phyloP scores from a whole-genome alignment of 2,888 invertebrate species.

The Aspidiotus destructor region DNA sequence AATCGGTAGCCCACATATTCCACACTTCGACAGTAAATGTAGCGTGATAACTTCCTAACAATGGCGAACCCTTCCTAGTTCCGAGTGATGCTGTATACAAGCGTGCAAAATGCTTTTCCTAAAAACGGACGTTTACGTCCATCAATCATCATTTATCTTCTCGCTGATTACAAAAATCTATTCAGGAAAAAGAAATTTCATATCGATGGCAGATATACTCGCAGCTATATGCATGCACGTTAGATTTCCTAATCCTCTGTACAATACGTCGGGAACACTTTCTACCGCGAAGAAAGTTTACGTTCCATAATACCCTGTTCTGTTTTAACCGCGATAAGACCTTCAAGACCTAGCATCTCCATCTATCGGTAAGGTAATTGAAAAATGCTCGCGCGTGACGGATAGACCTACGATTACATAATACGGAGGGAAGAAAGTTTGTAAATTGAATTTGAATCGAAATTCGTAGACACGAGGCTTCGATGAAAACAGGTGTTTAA shows the following conservation, averaged over 20 bases:
- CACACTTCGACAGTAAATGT: not conserved
- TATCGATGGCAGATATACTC: constrained; percentile 6
- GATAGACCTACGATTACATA: not conserved
- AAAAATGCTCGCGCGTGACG: not conserved
- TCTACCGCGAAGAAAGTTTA: not conserved
- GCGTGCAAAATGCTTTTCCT: not conserved
- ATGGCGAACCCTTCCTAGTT: not conserved
- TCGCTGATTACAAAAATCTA: constrained; percentile 20
- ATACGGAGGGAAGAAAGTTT: not conserved
- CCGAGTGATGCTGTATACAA: not conserved
- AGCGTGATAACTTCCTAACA: not conserved
- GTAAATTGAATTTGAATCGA: not conserved
- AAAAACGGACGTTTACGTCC: not conserved
- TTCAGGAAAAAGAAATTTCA: not conserved
- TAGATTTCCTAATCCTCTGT: not conserved
- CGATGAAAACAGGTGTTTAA: too few species aligned
- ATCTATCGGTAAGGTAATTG: not conserved
- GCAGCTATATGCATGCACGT: not conserved
- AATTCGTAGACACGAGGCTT: too few species aligned
- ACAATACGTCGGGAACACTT: not conserved
- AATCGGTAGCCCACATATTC: not conserved
- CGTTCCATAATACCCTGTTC: too few species aligned
- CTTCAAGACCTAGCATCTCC: not conserved
- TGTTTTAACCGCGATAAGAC: too few species aligned
- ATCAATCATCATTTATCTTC: constrained; percentile 32